Percentiles rank a stretch among this genome's conserved stretches.
These are phyloP conservation scores for Nesospiza acunhae DNA, from an alignment of 2,113 vertebrate genomes.

Conservation along the genomic window DNA sequence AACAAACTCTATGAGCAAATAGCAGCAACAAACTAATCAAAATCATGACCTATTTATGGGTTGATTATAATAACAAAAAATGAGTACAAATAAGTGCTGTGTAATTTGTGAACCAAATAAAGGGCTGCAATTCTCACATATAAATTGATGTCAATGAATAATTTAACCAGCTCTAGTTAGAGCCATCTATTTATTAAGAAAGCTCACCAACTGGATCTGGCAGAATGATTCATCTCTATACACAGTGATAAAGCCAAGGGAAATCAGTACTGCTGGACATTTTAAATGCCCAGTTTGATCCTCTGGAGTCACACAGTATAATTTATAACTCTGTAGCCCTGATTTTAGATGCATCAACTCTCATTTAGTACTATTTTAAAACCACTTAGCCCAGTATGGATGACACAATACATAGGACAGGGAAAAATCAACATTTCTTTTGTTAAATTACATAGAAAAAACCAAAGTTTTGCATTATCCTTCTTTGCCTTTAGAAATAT, in stretches of 20 bases:
- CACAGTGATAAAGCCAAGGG: not conserved
- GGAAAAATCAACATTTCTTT: not conserved
- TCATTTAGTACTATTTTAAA: not conserved
- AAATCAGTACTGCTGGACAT: not conserved
- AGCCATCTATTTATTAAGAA: not conserved
- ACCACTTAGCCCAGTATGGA: not conserved
- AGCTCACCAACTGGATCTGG: not conserved
- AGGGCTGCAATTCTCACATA: not conserved
- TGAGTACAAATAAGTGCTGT: not conserved
- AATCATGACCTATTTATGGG: constrained; percentile 4
- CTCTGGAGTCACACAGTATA: not conserved
- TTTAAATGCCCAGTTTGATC: not conserved
- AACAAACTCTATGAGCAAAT: not conserved
- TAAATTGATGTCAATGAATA: constrained; percentile 25
- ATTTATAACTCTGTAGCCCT: not conserved
- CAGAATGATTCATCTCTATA: not conserved
- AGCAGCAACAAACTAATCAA: constrained; percentile 23
- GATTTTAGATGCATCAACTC: not conserved
- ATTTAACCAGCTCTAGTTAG: constrained; percentile 14
- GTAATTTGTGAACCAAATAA: constrained; percentile 39
- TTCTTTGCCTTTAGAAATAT: not conserved
- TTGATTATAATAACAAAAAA: constrained; percentile 23
- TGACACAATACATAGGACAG: not conserved
- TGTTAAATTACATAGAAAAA: not conserved
- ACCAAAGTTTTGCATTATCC: not conserved